Percentiles rank a stretch among this genome's conserved stretches.
Conservation (phyloP, 2,888 invertebrate species). For the Euzophera pinguis region DNA sequence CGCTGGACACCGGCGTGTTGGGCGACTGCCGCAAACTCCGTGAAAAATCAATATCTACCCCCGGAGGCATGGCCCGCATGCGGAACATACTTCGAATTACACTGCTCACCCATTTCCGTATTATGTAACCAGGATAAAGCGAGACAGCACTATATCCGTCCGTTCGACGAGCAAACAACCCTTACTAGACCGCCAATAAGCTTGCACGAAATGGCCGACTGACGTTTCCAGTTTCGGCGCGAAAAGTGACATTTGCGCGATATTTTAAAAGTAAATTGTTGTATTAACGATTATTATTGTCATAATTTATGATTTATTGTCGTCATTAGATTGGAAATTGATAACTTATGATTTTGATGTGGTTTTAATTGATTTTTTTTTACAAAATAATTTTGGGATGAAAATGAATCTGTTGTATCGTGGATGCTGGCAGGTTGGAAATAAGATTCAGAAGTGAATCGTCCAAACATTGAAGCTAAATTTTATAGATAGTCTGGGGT, state of each 20-base stretch:
- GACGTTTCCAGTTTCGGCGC: slow-evolving; percentile 75
- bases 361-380: slow-evolving; percentile 9
- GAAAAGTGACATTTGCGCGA: slow-evolving; percentile 67
- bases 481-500: slow-evolving; percentile 14
- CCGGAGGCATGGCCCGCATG: slow-evolving; percentile 61
- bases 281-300: slow-evolving; percentile 57
- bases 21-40: slow-evolving; percentile 74
- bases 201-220: slow-evolving; percentile 55
- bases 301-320: slow-evolving; percentile 47
- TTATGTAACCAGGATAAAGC: slow-evolving; percentile 62
- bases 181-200: slow-evolving; percentile 54
- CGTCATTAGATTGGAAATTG: slow-evolving; percentile 34
- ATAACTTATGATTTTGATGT: slow-evolving; percentile 24
- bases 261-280: slow-evolving; percentile 50
- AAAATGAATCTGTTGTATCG: background rate
- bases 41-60: slow-evolving; percentile 76
- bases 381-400: background rate
- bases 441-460: background rate
- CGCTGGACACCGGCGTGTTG: slow-evolving; percentile 71
- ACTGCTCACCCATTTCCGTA: slow-evolving; percentile 74
- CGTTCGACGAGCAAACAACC: slow-evolving; percentile 50
- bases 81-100: slow-evolving; percentile 64
- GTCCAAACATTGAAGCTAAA: background rate
- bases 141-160: slow-evolving; percentile 47
- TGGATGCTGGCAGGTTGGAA: background rate